These are phyloP conservation scores for Cabera pusaria DNA, from an alignment of 2,888 invertebrate genomes.

Conservation along the genomic window DNA sequence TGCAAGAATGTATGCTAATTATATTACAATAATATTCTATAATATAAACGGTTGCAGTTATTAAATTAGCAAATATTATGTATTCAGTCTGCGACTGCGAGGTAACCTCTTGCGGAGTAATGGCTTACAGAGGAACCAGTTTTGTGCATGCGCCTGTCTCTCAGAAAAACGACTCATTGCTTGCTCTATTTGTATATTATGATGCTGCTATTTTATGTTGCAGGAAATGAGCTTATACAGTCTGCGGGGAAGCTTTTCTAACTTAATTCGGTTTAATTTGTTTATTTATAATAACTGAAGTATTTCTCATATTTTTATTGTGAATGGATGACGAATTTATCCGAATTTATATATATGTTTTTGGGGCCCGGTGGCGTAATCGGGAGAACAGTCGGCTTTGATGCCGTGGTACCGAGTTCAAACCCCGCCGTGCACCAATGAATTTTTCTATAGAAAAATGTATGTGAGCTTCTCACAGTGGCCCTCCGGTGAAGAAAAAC, in stretches of 20 bases:
- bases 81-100: slow-evolving; percentile 15
- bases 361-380: too few relatives aligned
- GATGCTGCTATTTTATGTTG: slow-evolving; percentile 56
- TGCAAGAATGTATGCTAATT: too few relatives aligned
- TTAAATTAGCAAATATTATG: too few relatives aligned
- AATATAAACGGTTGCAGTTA: too few relatives aligned
- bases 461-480: too few relatives aligned
- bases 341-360: too few relatives aligned
- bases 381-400: too few relatives aligned
- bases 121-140: slow-evolving; percentile 62
- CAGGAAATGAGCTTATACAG: slow-evolving; percentile 61
- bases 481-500: too few relatives aligned
- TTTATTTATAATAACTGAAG: slow-evolving; percentile 30
- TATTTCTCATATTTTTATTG: slow-evolving; percentile 27
- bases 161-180: slow-evolving; percentile 55
- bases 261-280: slow-evolving; percentile 45
- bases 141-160: slow-evolving; percentile 55
- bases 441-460: too few relatives aligned
- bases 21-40: too few relatives aligned
- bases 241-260: slow-evolving; percentile 48
- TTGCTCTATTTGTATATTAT: slow-evolving; percentile 68
- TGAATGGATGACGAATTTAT: slow-evolving; percentile 28
- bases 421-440: too few relatives aligned
- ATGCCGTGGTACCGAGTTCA: too few relatives aligned
- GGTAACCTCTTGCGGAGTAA: slow-evolving; percentile 45